Base-by-base conservation (phyloP, 2,888 invertebrate species). In the Eilema griseolum region DNA sequence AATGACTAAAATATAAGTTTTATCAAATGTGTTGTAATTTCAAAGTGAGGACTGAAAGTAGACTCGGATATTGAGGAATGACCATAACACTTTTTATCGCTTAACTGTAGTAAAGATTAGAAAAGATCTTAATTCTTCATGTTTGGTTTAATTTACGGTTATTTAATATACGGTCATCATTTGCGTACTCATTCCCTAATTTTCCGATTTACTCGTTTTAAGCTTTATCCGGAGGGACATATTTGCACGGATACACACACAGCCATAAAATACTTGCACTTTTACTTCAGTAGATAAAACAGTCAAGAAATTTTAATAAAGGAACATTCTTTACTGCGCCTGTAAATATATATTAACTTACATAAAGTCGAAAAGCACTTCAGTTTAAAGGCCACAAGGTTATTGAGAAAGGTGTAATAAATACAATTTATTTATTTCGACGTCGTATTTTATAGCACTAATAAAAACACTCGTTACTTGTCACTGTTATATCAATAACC, bases 381-480 rank as follows among this genome's bases (percentile, higher is more conserved):
- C 69, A n/a, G 31, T 65, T 31, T 59, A 79, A 79, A 81, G 66
- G 65, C 70, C 69, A 67, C 37, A 62, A 28, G 26, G 63, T 70
- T 73, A 70, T 73, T 74, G 72, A 65, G 65, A 79, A 72, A 65
- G 66, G 66, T 67, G 65, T 67, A 70, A 75, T 71, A 79, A 70
- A 73, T 77, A 41, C 63, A 37, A 62, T 66, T 77, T 77, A 72
- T 74, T 71, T 66, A 75, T 61, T 69, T 69, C 59, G 57, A 74
- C 61, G n/a, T 41, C 20, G 46, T 33, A 59, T 65, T 78, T 81
- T 66, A 72, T 64, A 63, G 70, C 77, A 71, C 64, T 59, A 70
- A 80, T 78, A 78, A 75, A 80, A 82, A 73, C 63, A 67, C 52
- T 80, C 67, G 71, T 82, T 73, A 71, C 46, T 66, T 52, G 52